These are phyloP conservation scores for Lasioglossum albipes DNA, from an alignment of 1,140 invertebrate genomes.

Conservation along the genomic window DNA sequence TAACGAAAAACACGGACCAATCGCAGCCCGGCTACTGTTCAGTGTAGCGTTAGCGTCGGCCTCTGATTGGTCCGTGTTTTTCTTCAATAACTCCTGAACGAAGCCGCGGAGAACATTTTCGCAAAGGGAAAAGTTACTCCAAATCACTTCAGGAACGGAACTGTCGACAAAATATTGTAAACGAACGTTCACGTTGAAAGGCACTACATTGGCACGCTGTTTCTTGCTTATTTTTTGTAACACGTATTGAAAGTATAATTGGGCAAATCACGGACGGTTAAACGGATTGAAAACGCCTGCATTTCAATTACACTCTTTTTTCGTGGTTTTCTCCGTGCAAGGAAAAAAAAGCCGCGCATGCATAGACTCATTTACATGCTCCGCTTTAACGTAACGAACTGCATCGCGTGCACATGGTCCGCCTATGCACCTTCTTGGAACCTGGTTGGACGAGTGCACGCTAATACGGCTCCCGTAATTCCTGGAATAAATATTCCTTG, in stretches of 20 bases:
- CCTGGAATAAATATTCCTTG: slow-evolving; percentile 49
- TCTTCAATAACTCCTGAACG: too few species aligned
- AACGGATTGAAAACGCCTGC: background rate
- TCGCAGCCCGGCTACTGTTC: too few species aligned
- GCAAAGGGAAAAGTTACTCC: too few species aligned
- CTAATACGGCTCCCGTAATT: slow-evolving; percentile 55
- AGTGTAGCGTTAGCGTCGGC: too few species aligned
- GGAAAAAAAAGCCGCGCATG: slow-evolving; percentile 8
- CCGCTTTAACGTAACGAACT: slow-evolving; percentile 57
- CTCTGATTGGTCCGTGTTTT: too few species aligned
- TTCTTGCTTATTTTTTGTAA: background rate
- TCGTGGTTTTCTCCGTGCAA: background rate
- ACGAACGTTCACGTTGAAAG: too few species aligned
- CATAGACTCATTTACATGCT: slow-evolving; percentile 51
- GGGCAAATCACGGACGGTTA: background rate
- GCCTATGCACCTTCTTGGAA: slow-evolving; percentile 51
- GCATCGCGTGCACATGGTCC: slow-evolving; percentile 48
- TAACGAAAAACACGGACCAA: too few species aligned
- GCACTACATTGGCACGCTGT: background rate
- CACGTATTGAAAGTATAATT: background rate
- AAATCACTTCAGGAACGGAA: too few species aligned
- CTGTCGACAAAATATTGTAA: too few species aligned
- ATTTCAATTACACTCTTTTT: background rate
- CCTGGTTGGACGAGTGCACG: slow-evolving; percentile 41
- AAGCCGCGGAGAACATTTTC: too few species aligned